Evolutionary conservation across 2,797 vertebrate species (phyloP).

Genomic region (Toxotes lorentzi): DNA sequence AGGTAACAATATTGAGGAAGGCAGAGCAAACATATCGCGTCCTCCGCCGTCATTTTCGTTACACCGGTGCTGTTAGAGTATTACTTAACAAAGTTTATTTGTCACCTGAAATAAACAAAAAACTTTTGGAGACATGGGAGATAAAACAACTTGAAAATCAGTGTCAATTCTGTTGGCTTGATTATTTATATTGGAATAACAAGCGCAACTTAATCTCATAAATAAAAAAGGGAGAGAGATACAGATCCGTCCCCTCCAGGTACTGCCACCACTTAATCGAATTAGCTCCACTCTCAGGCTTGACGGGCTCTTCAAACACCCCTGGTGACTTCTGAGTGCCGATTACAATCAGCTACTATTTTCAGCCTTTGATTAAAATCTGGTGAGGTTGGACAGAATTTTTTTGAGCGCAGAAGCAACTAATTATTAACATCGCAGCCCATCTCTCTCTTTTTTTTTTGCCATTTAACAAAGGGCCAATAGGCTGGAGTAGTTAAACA

Average conservation of each 20-base stretch:
- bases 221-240: conserved; percentile 85
- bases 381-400: conserved; percentile 82
- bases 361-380: conserved; percentile 89
- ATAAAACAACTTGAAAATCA: conserved; percentile 80
- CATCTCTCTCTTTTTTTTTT: conserved; percentile 50
- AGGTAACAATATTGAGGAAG: conserved; percentile 36
- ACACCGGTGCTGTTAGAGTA: conserved; percentile 4
- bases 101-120: conserved; percentile 75
- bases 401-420: conserved; percentile 79
- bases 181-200: conserved; percentile 88
- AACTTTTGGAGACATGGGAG: conserved; percentile 65
- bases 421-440: conserved; percentile 84
- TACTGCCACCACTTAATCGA: conserved; percentile 86
- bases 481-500: conserved; percentile 79
- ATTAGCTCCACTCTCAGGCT: conserved; percentile 86
- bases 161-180: conserved; percentile 81
- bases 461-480: conserved; percentile 70
- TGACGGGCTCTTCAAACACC: conserved; percentile 87
- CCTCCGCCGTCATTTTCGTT: conserved; percentile 34
- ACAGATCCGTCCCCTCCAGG: conserved; percentile 86
- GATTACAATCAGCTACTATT: conserved; percentile 89
- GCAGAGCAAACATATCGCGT: conserved; percentile 39
- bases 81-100: conserved; percentile 72
- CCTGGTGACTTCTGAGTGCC: conserved; percentile 87
- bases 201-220: conserved; percentile 86